Evolutionary conservation across 2,888 invertebrate species (phyloP), one percentile per base, ranked within the genome.

Genomic region (Epirrhoe tristata): DNA sequence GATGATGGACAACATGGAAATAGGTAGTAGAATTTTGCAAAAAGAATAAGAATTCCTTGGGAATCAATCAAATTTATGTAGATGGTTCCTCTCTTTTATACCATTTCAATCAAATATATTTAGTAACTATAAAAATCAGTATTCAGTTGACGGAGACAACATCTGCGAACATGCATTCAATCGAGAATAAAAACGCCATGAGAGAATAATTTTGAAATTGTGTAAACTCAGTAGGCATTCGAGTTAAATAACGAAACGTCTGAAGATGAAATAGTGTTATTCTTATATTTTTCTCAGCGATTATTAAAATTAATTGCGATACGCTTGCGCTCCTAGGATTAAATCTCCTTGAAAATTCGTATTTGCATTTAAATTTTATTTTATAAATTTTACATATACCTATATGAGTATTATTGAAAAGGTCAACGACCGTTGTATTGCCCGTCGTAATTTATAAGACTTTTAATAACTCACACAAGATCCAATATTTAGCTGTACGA

Each of bases 231-330:
- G 39, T 10, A 12, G 0, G 12, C 39, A 12, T 43, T 12, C 34
- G 7, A 34, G 34, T 34, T 34, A 12, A 12, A 43, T 0, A 12
- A 39, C 34, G 36, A 51, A 32, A 54, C 24, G 17, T 46, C 60
- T n/a, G 31, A 16, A 34, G 54, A 54, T 53, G 14, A 61, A 61
- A 55, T 55, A 55, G 48, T 61, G 34, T 48, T 31, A 16, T 52
- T 53, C 17, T 55, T 16, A 48, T 43, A 43, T 60, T 60, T 50
- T 31, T 32, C 34, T 36, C 1, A 32, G 10, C n/a, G 57, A 43
- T 65, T 56, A 65, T 60, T 56, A 10, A 56, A 57, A 57, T 60
- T 60, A 66, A 60, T 51, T 56, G 56, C 60, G 56, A 66, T 46
- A 66, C 60, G 60, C 60, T 64, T 48, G 34, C 51, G 58, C 52